Conservation (phyloP, 2,113 vertebrate species). For the Mungos mungo region DNA sequence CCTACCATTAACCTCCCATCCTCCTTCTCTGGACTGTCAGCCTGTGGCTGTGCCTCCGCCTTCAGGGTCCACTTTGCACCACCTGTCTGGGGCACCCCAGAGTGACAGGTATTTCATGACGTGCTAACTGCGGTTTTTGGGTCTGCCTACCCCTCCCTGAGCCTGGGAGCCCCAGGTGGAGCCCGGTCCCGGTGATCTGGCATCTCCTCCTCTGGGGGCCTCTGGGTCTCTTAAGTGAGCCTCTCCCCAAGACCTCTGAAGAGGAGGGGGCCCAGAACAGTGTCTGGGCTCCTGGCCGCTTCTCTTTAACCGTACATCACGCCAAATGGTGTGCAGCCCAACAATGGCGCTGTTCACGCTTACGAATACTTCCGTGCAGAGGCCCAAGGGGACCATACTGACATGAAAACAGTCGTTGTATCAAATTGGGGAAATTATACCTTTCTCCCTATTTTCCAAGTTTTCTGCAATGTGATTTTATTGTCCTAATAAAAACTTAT, state of each 20-base stretch:
- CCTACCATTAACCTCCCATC: background rate
- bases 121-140: background rate
- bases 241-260: background rate
- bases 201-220: background rate
- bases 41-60: background rate
- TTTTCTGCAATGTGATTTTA: conserved; percentile 63
- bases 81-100: background rate
- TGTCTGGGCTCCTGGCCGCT: background rate
- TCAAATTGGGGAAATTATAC: conserved; percentile 41
- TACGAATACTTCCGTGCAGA: background rate
- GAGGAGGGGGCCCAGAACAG: background rate
- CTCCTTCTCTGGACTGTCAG: background rate
- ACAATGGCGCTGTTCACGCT: background rate
- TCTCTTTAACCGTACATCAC: background rate
- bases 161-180: background rate
- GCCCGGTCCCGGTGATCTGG: background rate
- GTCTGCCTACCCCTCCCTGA: background rate
- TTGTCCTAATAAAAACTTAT: conserved; percentile 60
- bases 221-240: background rate
- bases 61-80: background rate
- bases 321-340: background rate
- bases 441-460: conserved; percentile 28
- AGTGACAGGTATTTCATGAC: background rate
- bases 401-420: background rate
- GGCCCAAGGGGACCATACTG: background rate